These are phyloP conservation scores for Rutilus rutilus DNA, from an alignment of 2,113 vertebrate species.

Conservation along the genomic window DNA sequence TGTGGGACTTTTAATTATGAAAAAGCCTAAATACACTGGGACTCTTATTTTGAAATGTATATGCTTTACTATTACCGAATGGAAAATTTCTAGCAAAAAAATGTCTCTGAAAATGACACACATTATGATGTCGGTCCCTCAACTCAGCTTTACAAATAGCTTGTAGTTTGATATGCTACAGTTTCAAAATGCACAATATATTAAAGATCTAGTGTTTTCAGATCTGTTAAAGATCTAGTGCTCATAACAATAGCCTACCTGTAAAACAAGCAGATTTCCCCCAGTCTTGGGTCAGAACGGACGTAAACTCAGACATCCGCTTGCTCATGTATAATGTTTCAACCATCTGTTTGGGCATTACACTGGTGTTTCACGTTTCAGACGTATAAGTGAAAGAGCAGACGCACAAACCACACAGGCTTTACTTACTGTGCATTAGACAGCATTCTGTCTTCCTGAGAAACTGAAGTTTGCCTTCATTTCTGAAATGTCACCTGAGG, in stretches of 20 bases:
- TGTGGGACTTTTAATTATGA: not conserved
- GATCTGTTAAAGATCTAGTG: not conserved
- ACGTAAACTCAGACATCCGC: conserved; percentile 22
- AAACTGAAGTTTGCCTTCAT: not conserved
- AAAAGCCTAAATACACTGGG: not conserved
- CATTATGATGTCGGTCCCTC: not conserved
- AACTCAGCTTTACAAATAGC: not conserved
- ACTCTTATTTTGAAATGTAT: not conserved
- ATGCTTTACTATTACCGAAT: not conserved
- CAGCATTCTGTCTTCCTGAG: not conserved
- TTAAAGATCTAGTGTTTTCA: not conserved
- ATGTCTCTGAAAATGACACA: not conserved
- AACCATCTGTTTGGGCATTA: conserved; percentile 17
- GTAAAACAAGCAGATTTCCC: not conserved
- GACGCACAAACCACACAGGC: not conserved
- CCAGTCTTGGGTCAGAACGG: not conserved
- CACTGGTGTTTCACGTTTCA: conserved; percentile 23
- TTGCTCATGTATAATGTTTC: conserved; percentile 28
- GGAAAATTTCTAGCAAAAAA: not conserved
- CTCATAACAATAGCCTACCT: not conserved
- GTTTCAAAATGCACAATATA: not conserved
- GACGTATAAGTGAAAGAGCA: conserved; percentile 14
- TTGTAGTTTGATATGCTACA: not conserved
- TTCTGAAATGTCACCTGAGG: conserved; percentile 1
- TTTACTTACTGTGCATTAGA: conserved; percentile 1